phyloP scores from a whole-genome alignment of 2,113 vertebrate species.

The Rhynchomys soricoides region DNA sequence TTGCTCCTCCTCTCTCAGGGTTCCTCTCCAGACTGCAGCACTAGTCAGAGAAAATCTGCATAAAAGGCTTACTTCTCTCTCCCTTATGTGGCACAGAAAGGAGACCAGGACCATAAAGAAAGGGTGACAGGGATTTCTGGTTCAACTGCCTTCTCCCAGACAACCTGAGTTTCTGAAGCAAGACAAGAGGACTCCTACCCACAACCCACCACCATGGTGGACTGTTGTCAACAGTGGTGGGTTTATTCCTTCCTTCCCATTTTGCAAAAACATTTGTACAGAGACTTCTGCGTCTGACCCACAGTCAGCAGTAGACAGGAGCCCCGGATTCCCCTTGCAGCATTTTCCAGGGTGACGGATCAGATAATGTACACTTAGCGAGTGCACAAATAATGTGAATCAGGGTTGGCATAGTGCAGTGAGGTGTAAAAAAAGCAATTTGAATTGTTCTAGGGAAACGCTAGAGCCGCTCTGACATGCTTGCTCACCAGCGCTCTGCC shows the following conservation, averaged over 20 bases:
- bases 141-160: not conserved
- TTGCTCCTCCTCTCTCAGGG: not conserved
- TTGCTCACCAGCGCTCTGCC: slow-evolving; percentile 67
- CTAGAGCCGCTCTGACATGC: slow-evolving; percentile 77
- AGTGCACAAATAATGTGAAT: slow-evolving; percentile 87
- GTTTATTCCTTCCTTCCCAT: slow-evolving; percentile 54
- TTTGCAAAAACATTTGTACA: not conserved
- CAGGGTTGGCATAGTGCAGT: slow-evolving; percentile 87
- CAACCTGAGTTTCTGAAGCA: not conserved
- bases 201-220: fast-evolving
- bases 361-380: slow-evolving; percentile 87
- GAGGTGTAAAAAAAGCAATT: slow-evolving; percentile 89
- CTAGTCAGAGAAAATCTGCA: slow-evolving; percentile 80
- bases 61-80: not conserved
- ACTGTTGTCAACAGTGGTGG: not conserved
- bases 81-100: slow-evolving; percentile 10
- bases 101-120: not conserved
- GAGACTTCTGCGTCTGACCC: slow-evolving; percentile 18
- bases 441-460: slow-evolving; percentile 86
- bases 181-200: not conserved
- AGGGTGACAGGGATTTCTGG: not conserved
- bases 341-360: slow-evolving; percentile 84
- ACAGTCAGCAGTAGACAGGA: slow-evolving; percentile 53
- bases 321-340: slow-evolving; percentile 75
- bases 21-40: slow-evolving; percentile 23